These are phyloP conservation scores for Apostichopus leukothele DNA, from an alignment of 53 echinoderm and acorn worm genomes.

Conservation along the genomic window DNA sequence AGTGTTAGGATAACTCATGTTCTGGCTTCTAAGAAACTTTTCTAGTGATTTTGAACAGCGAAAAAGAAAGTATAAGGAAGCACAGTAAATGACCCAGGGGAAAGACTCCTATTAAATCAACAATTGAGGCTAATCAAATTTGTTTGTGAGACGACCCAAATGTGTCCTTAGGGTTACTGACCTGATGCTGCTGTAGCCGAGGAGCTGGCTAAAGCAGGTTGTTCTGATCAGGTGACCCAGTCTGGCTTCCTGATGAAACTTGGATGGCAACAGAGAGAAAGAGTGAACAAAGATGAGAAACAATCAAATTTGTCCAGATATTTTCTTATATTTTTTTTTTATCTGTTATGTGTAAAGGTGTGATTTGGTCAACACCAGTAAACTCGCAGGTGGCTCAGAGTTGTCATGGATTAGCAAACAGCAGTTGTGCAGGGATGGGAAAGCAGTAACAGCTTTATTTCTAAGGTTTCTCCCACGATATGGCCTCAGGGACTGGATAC, in stretches of 20 bases:
- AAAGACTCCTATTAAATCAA: slow-evolving; percentile 39
- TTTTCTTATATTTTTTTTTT: slow-evolving; percentile 7
- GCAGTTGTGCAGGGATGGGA: background rate
- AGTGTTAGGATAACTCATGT: slow-evolving; percentile 35
- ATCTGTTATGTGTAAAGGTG: background rate
- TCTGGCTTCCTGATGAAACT: background rate
- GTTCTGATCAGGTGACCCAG: slow-evolving; percentile 20
- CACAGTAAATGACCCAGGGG: slow-evolving; percentile 40
- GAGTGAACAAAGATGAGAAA: background rate
- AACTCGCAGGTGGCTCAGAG: slow-evolving; percentile 4
- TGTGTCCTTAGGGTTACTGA: slow-evolving; percentile 44
- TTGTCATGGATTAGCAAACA: background rate
- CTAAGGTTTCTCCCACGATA: background rate
- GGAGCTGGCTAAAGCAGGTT: background rate
- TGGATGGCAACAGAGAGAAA: no score
- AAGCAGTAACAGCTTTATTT: background rate
- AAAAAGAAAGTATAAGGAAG: background rate
- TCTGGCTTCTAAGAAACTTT: background rate
- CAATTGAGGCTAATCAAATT: slow-evolving; percentile 50
- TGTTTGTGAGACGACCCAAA: slow-evolving; percentile 27
- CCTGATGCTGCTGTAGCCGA: background rate
- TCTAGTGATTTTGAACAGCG: slow-evolving; percentile 1
- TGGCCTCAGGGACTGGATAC: slow-evolving; percentile 11
- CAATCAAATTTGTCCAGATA: slow-evolving; percentile 25
- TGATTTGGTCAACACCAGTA: slow-evolving; percentile 16